Evolutionary conservation across 2,888 invertebrate genomes (phyloP), one percentile per base, ranked within the genome.

Genomic region (Chalcosyrphus nemorum): DNA sequence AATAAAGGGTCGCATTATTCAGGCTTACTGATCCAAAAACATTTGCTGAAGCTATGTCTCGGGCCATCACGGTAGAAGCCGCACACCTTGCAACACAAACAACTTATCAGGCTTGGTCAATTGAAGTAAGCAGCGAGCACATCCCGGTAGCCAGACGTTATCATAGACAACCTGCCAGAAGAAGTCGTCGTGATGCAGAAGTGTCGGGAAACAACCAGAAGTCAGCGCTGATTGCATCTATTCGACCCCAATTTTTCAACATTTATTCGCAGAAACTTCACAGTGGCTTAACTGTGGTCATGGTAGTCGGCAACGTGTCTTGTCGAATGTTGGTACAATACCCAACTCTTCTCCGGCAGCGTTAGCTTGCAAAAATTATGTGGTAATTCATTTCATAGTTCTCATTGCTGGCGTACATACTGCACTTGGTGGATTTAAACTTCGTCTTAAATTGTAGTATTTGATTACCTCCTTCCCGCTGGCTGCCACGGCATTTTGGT

Each of bases 181-280:
- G 29, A n/a, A n/a, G 27, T 15, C 13, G 7, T 13, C 2, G 27
- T 2, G n/a, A 17, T 19, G 56, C 50, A 65, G 21, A 9, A 29
- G 54, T 32, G 35, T 74, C 63, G 74, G 56, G 74, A 74, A 74
- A 54, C 54, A 63, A 54, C 6, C 45, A 61, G 45, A 63, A 56
- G 54, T 56, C 63, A 54, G 63, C 50, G 61, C 61, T 61, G 71
- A 72, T 45, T 13, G 0, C 32, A 27, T 35, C 38, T 11, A 65
- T 35, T 50, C 17, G 75, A 47, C 56, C 74, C 47, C 56, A 65
- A 24, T 65, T 57, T 17, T 72, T 27, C 43, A 74, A 47, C 32
- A 32, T 57, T 24, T 35, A 75, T n/a, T 17, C 38, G 15, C 17
- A 17, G 45, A 66, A 66, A 19, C 17, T 7, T 41, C 66, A 38